phyloP scores from a whole-genome alignment of 2,113 vertebrate species.

The Protobothrops flavoviridis region DNA sequence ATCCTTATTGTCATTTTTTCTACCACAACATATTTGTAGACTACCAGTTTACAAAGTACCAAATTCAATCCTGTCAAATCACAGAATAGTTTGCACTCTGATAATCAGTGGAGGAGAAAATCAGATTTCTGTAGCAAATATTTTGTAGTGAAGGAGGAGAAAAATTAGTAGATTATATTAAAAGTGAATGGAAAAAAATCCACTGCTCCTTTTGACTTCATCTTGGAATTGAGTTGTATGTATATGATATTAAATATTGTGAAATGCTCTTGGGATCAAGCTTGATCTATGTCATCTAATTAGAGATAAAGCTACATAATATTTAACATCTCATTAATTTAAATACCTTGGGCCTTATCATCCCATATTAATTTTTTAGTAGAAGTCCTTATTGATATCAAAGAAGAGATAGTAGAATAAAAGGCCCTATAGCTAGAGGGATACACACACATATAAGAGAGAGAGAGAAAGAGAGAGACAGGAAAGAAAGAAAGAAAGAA shows the following conservation, averaged over 20 bases:
- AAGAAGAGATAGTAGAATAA: constrained; percentile 47
- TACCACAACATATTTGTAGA: neutral
- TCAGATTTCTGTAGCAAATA: neutral
- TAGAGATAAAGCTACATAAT: constrained; percentile 65
- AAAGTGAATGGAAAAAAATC: rapidly evolving
- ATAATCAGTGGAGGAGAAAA: neutral
- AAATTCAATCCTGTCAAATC: neutral
- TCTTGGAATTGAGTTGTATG: constrained; percentile 47
- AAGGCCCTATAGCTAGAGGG: neutral
- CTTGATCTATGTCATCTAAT: constrained; percentile 60
- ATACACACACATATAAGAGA: neutral
- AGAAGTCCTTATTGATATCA: constrained; percentile 62
- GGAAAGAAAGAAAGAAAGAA: neutral
- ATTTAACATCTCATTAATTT: constrained; percentile 69
- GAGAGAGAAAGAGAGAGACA: constrained; percentile 2
- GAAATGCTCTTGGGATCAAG: constrained; percentile 56
- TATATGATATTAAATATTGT: constrained; percentile 46
- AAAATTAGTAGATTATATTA: neutral
- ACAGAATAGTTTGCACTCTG: neutral
- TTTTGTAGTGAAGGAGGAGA: rapidly evolving
- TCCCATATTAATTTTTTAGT: constrained; percentile 59
- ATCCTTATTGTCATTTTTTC: neutral
- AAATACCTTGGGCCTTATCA: constrained; percentile 66
- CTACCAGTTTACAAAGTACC: neutral
- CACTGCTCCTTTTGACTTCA: neutral